These are phyloP conservation scores for Cryptosula pallasiana DNA, from an alignment of 2,888 invertebrate species.

Conservation along the genomic window DNA sequence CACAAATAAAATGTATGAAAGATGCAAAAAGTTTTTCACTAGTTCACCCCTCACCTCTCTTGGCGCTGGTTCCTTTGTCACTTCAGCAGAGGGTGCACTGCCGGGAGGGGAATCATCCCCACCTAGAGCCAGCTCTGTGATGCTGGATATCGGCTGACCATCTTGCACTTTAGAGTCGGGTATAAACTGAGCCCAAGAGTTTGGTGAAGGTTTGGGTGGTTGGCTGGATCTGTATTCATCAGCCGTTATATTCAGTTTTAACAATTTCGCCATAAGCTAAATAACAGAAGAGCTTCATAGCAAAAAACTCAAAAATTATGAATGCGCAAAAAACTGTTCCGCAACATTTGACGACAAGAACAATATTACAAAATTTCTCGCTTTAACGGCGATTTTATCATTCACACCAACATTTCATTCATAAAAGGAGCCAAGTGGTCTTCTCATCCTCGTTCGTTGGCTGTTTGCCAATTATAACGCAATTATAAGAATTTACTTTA, in stretches of 20 bases:
- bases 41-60: background rate
- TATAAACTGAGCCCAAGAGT: background rate
- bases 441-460: background rate
- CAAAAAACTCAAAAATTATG: too few relatives aligned
- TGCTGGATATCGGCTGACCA: background rate
- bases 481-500: background rate
- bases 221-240: conserved; percentile 12
- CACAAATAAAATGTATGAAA: too few relatives aligned
- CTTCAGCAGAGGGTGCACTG: background rate
- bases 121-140: background rate
- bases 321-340: too few relatives aligned
- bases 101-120: background rate
- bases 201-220: background rate
- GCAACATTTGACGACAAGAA: too few relatives aligned
- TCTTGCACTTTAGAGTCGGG: background rate
- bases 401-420: too few relatives aligned
- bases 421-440: background rate
- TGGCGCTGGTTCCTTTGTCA: background rate
- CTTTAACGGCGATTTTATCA: too few relatives aligned
- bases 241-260: conserved; percentile 12
- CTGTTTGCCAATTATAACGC: background rate
- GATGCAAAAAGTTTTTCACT: too few relatives aligned
- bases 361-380: too few relatives aligned
- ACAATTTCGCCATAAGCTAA: conserved; percentile 15
- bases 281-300: background rate